Percentiles rank a stretch among this genome's conserved stretches.
phyloP scores from a whole-genome alignment of 2,797 vertebrate species.

The Trematomus bernacchii region DNA sequence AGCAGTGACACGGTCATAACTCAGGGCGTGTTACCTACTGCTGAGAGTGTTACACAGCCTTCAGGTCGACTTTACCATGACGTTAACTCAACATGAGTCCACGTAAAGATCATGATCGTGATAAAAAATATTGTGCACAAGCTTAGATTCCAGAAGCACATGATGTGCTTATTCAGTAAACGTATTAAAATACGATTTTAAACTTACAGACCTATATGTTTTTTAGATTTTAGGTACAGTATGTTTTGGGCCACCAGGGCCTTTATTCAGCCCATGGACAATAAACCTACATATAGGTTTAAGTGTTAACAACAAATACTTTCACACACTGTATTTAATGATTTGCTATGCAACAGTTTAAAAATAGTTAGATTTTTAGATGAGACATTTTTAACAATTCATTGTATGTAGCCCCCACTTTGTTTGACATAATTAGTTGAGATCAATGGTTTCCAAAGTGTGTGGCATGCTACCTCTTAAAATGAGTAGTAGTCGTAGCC shows the following conservation, averaged over 20 bases:
- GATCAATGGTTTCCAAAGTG: neutral
- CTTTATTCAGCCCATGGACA: too few relatives aligned
- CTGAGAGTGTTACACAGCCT: constrained; percentile 9
- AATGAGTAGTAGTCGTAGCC: neutral
- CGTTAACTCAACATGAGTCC: neutral
- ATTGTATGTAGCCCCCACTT: neutral
- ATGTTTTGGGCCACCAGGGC: too few relatives aligned
- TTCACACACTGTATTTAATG: too few relatives aligned
- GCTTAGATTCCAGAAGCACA: neutral
- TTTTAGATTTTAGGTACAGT: too few relatives aligned
- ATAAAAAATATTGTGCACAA: neutral
- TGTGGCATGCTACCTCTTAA: neutral
- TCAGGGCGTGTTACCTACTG: constrained; percentile 41
- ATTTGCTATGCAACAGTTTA: too few relatives aligned
- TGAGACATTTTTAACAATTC: neutral
- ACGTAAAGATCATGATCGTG: neutral
- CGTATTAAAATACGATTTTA: too few relatives aligned
- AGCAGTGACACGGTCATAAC: constrained; percentile 27
- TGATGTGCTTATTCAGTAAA: too few relatives aligned
- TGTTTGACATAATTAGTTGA: neutral
- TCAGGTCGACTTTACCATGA: constrained; percentile 26
- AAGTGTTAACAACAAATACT: neutral
- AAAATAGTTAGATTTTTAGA: neutral
- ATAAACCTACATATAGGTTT: neutral
- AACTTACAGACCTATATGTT: too few relatives aligned